phyloP scores from a whole-genome alignment of 1,140 invertebrate species.

The Hylaeus volcanicus region DNA sequence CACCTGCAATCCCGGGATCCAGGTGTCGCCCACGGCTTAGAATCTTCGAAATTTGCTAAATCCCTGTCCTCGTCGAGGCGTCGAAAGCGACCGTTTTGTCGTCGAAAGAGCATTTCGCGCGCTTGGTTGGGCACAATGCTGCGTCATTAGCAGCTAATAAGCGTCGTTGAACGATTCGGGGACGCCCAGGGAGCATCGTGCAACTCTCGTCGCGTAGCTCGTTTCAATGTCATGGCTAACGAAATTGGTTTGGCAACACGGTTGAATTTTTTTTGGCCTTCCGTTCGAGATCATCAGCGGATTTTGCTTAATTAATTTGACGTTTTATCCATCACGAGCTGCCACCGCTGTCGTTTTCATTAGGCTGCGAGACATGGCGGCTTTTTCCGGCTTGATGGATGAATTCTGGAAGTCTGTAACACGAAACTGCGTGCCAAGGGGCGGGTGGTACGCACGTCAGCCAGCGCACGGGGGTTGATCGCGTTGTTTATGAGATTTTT shows the following conservation, averaged over 20 bases:
- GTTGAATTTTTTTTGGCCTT: neutral
- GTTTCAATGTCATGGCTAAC: neutral
- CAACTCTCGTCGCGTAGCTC: neutral
- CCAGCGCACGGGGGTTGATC: slow-evolving; percentile 49
- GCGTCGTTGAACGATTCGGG: slow-evolving; percentile 17
- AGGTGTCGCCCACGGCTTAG: slow-evolving; percentile 54
- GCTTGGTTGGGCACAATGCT: slow-evolving; percentile 1
- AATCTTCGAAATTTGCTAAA: slow-evolving; percentile 33
- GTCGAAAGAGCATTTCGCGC: slow-evolving; percentile 14
- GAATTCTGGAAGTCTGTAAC: slow-evolving; percentile 68
- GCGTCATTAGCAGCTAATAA: slow-evolving; percentile 31
- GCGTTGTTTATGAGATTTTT: slow-evolving; percentile 74
- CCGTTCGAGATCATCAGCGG: slow-evolving; percentile 35
- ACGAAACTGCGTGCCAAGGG: slow-evolving; percentile 51
- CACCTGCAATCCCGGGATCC: slow-evolving; percentile 58
- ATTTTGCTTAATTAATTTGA: slow-evolving; percentile 66
- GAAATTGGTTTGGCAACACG: neutral
- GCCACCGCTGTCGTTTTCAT: slow-evolving; percentile 61
- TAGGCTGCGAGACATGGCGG: slow-evolving; percentile 40
- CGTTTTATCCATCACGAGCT: slow-evolving; percentile 74
- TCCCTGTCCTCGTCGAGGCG: slow-evolving; percentile 22
- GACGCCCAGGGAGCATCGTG: too few species aligned
- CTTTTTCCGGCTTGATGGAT: slow-evolving; percentile 71
- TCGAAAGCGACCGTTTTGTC: slow-evolving; percentile 9
- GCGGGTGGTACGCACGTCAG: slow-evolving; percentile 30